A percentile compares a stretch with the other conserved stretches of the same genome.
These are phyloP conservation scores for Leptoclinus maculatus DNA, from an alignment of 2,797 vertebrate species.

Conservation along the genomic window DNA sequence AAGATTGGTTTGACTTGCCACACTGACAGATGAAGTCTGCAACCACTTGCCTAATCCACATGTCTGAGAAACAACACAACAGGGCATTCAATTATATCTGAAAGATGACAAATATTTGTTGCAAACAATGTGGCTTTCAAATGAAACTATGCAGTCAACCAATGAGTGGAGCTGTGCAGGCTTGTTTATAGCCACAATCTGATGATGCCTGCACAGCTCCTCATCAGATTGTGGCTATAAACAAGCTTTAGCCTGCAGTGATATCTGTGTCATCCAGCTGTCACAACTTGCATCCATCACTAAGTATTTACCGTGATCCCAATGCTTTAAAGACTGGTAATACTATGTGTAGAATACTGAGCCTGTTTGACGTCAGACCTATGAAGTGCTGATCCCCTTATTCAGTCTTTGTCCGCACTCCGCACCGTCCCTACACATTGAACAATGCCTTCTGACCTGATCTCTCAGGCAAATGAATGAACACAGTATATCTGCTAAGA, in stretches of 20 bases:
- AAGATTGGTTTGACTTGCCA: background rate
- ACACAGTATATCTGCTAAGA: background rate
- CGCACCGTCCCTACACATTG: background rate
- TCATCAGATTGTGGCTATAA: background rate
- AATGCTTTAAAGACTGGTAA: constrained; percentile 6
- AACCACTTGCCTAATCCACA: background rate
- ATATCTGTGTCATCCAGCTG: background rate
- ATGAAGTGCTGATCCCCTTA: background rate
- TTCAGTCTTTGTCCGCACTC: background rate
- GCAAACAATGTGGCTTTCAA: background rate
- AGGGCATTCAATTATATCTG: background rate
- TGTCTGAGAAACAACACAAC: background rate
- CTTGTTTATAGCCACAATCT: too few relatives aligned
- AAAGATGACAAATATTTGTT: background rate
- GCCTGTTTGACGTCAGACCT: constrained; percentile 11
- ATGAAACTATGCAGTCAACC: background rate
- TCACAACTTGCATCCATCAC: background rate
- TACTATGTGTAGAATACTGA: background rate
- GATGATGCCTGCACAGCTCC: too few relatives aligned
- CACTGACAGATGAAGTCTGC: background rate
- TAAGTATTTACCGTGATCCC: constrained; percentile 8
- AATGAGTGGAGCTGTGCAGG: background rate
- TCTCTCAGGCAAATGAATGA: background rate
- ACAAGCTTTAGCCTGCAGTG: background rate
- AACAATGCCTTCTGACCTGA: constrained; percentile 17